These are phyloP conservation scores for Heliconius erato DNA, from an alignment of 2,888 invertebrate genomes.

Conservation along the genomic window DNA sequence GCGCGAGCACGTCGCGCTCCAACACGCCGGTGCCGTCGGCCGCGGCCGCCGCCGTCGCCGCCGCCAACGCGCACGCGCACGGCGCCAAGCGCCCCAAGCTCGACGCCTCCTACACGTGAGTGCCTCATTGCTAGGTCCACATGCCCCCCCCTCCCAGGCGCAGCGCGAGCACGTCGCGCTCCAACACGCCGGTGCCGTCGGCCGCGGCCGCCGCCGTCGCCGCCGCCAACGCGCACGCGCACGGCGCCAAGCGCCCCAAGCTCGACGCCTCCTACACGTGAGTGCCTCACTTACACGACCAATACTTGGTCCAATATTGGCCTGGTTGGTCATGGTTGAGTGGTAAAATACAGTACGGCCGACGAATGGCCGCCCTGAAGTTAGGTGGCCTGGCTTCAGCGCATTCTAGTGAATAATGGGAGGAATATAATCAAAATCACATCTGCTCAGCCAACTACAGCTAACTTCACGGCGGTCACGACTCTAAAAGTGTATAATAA, in stretches of 20 bases:
- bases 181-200: conserved; percentile 64
- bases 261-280: conserved; percentile 74
- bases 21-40: conserved; percentile 65
- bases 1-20: conserved; percentile 65
- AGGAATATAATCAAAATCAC: too few species aligned
- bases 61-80: conserved; percentile 56
- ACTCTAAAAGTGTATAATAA: too few species aligned
- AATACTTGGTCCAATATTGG: too few species aligned
- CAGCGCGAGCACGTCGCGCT: conserved; percentile 66
- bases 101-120: conserved; percentile 73
- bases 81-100: conserved; percentile 69
- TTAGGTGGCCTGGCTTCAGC: too few species aligned
- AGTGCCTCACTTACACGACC: conserved; percentile 50
- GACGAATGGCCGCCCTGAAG: too few species aligned
- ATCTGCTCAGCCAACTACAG: too few species aligned
- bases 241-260: conserved; percentile 65
- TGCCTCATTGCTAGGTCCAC: conserved; percentile 30
- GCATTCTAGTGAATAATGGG: too few species aligned
- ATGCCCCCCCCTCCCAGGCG: too few species aligned
- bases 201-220: conserved; percentile 66
- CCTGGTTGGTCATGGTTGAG: too few species aligned
- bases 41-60: conserved; percentile 65
- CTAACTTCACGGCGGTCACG: too few species aligned
- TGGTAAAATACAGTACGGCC: too few species aligned
- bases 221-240: conserved; percentile 57